Conservation (phyloP, 2,113 vertebrate genomes). For the Cyprinus carpio region DNA sequence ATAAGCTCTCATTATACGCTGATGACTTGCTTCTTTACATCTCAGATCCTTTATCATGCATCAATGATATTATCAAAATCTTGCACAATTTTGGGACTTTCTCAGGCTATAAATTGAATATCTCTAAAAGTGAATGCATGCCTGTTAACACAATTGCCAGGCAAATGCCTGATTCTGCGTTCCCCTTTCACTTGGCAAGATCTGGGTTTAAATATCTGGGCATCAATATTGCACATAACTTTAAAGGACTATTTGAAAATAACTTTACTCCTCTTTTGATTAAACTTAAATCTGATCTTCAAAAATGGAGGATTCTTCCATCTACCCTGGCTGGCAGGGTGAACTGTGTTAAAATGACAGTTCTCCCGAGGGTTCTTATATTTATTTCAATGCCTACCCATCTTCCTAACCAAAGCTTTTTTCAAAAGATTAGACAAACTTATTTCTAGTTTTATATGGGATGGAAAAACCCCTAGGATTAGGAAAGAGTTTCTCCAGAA, state of each 20-base stretch:
- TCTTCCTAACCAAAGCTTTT: slow-evolving; percentile 7
- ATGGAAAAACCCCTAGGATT: slow-evolving; percentile 20
- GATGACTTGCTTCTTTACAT: slow-evolving; percentile 41
- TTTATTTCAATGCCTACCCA: slow-evolving; percentile 26
- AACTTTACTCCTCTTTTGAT: slow-evolving; percentile 14
- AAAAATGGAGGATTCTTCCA: slow-evolving; percentile 18
- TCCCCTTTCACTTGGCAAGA: neutral
- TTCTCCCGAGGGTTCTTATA: neutral
- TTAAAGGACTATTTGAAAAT: neutral
- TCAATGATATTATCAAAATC: neutral
- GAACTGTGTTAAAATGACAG: slow-evolving; percentile 45
- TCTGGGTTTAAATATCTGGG: slow-evolving; percentile 41
- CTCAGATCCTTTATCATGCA: neutral
- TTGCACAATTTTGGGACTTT: slow-evolving; percentile 35
- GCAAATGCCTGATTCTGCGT: neutral
- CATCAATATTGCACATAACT: slow-evolving; percentile 3
- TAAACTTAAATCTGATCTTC: slow-evolving; percentile 32
- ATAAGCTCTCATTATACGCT: slow-evolving; percentile 34
- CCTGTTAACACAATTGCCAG: slow-evolving; percentile 3
- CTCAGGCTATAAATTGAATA: slow-evolving; percentile 26
- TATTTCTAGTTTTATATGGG: slow-evolving; percentile 20
- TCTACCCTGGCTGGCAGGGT: neutral
- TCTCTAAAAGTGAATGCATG: slow-evolving; percentile 15
- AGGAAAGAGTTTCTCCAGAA: slow-evolving; percentile 8
- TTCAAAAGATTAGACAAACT: neutral